Base-by-base conservation (phyloP, 1,140 invertebrate genomes). In the Sipha flava region DNA sequence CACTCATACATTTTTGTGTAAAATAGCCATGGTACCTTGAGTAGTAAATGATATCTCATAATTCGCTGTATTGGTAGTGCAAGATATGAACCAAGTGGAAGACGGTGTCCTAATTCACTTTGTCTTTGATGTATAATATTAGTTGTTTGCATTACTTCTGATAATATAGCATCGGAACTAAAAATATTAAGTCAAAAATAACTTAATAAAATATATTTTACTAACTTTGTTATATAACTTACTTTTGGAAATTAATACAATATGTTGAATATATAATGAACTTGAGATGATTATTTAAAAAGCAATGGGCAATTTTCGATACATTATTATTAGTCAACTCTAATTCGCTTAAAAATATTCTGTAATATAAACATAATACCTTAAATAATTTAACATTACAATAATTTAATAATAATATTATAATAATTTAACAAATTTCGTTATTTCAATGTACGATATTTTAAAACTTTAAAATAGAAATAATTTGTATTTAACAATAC, bases 91-190 rank as follows among this genome's bases (percentile, higher is more conserved):
- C 73, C 73, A 77, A 77, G 37, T 29, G 73, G 37, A 40, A 77
- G 52, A 23, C 73, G 73, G 59, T 77, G 73, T 37, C 73, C 73
- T 47, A 77, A 77, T 23, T 77, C 73, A 1, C 29, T 77, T 77
- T 77, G 73, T 18, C 73, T 77, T 57, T 77, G 52, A 23, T 57
- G 34, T 37, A 77, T 40, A n/a, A 57, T 77, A 10, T 54, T 77
- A 16, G 12, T 49, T 26, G 34, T 59, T 59, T 47, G 49, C 14
- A 9, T 77, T 29, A 77, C n/a, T 54, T 77, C 52, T 26, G 73
- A 77, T 59, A 77, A 29, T 26, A 59, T 57, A 1, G 16, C 18
- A 43, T 77, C 34, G 18, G 73, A 59, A 18, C 73, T 77, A 59
- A 77, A 57, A 2, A 68, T 29, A 68, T 47, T 47, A 14, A 37